A percentile compares a stretch with the other conserved stretches of the same genome.
phyloP scores from a whole-genome alignment of 2,113 vertebrate genomes.

The Micromys minutus region DNA sequence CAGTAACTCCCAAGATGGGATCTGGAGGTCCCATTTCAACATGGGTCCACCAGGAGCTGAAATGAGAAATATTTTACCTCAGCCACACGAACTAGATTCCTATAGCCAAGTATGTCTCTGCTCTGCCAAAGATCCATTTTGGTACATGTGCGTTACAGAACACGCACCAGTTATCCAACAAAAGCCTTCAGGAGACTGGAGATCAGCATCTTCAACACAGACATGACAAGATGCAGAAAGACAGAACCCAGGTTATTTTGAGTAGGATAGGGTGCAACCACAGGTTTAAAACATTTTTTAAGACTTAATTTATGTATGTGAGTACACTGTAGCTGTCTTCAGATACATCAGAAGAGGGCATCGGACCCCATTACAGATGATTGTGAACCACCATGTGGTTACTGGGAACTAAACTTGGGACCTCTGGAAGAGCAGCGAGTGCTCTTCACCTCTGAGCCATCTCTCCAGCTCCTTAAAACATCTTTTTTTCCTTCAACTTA shows the following conservation, averaged over 20 bases:
- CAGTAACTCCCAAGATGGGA: conserved; percentile 95
- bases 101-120: not conserved
- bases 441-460: too few relatives aligned
- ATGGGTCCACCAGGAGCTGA: conserved; percentile 96
- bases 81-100: not conserved
- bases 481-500: not conserved
- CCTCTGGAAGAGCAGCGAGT: too few relatives aligned
- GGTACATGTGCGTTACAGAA: not conserved
- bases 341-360: too few relatives aligned
- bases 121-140: not conserved
- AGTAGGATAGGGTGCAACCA: not conserved
- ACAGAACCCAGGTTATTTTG: not conserved
- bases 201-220: not conserved
- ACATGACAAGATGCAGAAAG: not conserved
- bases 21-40: conserved; percentile 98
- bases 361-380: too few relatives aligned
- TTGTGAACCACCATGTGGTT: too few relatives aligned
- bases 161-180: not conserved
- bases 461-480: too few relatives aligned
- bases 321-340: too few relatives aligned
- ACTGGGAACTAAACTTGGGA: too few relatives aligned
- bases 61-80: conserved; percentile 53
- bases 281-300: not conserved
- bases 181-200: not conserved
- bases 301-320: too few relatives aligned